A percentile compares a stretch with the other conserved stretches of the same genome.
phyloP scores from a whole-genome alignment of 2,113 vertebrate species.

The Rutilus rutilus region DNA sequence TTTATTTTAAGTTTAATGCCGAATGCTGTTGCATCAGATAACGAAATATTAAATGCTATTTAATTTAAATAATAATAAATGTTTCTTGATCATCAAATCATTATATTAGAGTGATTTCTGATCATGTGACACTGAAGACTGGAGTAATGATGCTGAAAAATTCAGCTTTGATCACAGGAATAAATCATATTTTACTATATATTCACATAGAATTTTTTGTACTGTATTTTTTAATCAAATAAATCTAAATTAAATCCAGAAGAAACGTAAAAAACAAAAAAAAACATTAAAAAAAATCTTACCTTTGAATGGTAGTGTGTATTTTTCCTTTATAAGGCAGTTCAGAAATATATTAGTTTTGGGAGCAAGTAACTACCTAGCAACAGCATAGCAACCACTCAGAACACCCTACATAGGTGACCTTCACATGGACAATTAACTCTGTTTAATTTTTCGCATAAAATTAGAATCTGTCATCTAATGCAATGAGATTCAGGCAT shows the following conservation, averaged over 20 bases:
- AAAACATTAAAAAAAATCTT: too few relatives aligned
- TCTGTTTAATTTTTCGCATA: not conserved
- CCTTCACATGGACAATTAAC: not conserved
- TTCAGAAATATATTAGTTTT: not conserved
- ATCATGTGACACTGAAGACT: slow-evolving; percentile 4
- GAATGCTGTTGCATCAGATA: not conserved
- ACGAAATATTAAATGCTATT: not conserved
- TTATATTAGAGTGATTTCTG: not conserved
- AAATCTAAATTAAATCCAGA: too few relatives aligned
- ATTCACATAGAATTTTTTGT: not conserved
- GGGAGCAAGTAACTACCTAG: not conserved
- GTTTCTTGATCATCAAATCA: not conserved
- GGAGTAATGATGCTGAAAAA: not conserved
- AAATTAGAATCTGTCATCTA: slow-evolving; percentile 23
- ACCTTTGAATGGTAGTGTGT: too few relatives aligned
- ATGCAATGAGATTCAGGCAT: not conserved
- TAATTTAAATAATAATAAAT: not conserved
- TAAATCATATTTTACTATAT: not conserved
- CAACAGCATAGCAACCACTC: not conserved
- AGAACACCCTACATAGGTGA: not conserved
- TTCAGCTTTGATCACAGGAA: not conserved
- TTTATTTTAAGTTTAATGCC: not conserved
- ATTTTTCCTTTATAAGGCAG: not conserved
- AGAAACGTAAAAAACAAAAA: too few relatives aligned
- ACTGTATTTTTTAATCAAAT: not conserved